Conservation (phyloP, 2,797 vertebrate species). For the Melanogrammus aeglefinus region DNA sequence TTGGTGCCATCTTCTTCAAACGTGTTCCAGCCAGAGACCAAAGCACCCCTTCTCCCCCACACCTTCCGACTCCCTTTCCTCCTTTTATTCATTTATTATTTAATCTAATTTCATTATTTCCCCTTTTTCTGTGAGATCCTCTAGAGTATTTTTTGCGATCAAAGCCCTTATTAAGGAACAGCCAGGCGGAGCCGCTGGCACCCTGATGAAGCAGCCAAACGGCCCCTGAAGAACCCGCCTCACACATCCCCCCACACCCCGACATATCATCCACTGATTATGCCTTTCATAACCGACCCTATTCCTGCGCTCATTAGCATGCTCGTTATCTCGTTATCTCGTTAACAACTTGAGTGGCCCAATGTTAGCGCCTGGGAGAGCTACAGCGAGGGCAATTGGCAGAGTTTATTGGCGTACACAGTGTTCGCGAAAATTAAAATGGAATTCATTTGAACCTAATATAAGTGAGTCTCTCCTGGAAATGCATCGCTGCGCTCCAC, state of each 20-base stretch:
- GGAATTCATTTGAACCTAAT: too few relatives aligned
- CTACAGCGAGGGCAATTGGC: conserved; percentile 1
- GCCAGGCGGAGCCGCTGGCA: conserved; percentile 41
- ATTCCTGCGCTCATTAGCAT: conserved; percentile 67
- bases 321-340: conserved; percentile 67
- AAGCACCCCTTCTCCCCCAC: not conserved
- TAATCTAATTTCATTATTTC: conserved; percentile 5
- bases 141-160: conserved; percentile 28
- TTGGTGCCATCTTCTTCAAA: too few relatives aligned
- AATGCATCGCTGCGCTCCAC: too few relatives aligned
- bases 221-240: conserved; percentile 59
- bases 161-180: conserved; percentile 50
- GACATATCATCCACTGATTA: conserved; percentile 27
- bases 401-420: not conserved
- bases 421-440: too few relatives aligned
- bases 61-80: not conserved
- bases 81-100: not conserved
- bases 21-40: too few relatives aligned
- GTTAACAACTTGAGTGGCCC: conserved; percentile 60
- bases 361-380: conserved; percentile 51
- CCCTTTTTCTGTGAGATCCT: conserved; percentile 6
- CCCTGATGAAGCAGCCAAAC: conserved; percentile 65
- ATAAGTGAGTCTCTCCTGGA: too few relatives aligned
- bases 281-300: conserved; percentile 69
- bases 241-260: conserved; percentile 30